Evolutionary conservation across 2,888 invertebrate genomes (phyloP), one percentile per base, ranked within the genome.

Genomic region (Sericinus montela): DNA sequence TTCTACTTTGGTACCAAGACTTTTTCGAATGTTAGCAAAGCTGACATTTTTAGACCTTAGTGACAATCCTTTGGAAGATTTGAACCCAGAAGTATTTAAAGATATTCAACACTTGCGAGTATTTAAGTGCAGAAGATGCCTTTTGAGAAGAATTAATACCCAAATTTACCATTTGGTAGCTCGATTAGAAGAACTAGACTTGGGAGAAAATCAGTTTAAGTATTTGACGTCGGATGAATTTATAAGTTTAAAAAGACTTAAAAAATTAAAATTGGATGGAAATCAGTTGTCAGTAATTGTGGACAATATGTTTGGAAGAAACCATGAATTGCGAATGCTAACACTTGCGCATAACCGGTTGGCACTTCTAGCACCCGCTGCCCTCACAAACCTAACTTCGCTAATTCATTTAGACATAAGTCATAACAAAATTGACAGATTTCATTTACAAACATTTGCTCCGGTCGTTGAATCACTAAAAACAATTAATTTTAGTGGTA

Each of bases 11-110:
- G 93, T 93, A 59, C 93, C 94, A 48, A 90, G 94, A 65, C 89
- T 94, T 46, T 95, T 95, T 74, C 90, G 93, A 64, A 93, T 93
- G 90, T 84, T 96, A 48, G 92, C 91, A 41, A 93, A 93, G 70
- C 89, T 96, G 56, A 91, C 91, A 62, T 89, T 90, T 70, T 86
- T 96, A 57, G 94, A 95, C 78, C 81, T 96, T 58, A 94, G 94
- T 75, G 91, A 92, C 58, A 96, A 96, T 81, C 92, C 93, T 39
- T 77, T 95, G 42, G 82, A 90, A 43, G 94, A 95, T 67, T 88
- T 96, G 51, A 92, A 92, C 66, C 94, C 95, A 8, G 95, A 95
- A 80, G 93, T 94, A 40, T 94, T 94, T 77, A 94, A 93, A 70
- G 94, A 94, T 79, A 91, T 91, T 52, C 92, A 94, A 90, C 92